Percentiles rank a stretch among this genome's conserved stretches.
These are phyloP conservation scores for Anguilla megastoma DNA, from an alignment of 2,797 vertebrate genomes.

Conservation along the genomic window DNA sequence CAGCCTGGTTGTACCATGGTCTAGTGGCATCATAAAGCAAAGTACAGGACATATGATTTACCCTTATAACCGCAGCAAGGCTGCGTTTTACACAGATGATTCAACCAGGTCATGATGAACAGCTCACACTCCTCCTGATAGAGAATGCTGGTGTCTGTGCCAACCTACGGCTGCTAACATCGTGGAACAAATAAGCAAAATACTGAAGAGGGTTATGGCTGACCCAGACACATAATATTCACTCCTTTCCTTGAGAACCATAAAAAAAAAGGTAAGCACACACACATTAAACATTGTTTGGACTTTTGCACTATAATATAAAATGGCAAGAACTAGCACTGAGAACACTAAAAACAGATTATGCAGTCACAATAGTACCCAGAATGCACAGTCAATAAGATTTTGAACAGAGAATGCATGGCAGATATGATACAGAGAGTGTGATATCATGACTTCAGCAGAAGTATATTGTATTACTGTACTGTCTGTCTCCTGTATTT, in stretches of 20 bases:
- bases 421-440: not conserved
- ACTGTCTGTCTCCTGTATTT: not conserved
- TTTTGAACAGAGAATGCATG: not conserved
- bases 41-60: not conserved
- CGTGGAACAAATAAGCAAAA: not conserved
- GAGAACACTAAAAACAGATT: not conserved
- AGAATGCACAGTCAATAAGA: not conserved
- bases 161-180: not conserved
- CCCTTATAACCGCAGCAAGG: not conserved
- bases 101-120: not conserved
- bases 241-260: not conserved
- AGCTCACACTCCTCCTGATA: not conserved
- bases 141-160: not conserved
- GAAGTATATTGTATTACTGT: not conserved
- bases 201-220: not conserved
- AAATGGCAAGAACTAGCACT: not conserved
- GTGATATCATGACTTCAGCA: not conserved
- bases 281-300: not conserved
- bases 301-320: not conserved
- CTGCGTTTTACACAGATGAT: not conserved
- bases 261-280: not conserved
- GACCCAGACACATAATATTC: not conserved
- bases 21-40: not conserved
- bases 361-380: not conserved
- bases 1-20: not conserved